Percentiles rank a stretch among this genome's conserved stretches.
Evolutionary conservation across 2,888 invertebrate species (phyloP).

Genomic region (Amaurobius ferox): DNA sequence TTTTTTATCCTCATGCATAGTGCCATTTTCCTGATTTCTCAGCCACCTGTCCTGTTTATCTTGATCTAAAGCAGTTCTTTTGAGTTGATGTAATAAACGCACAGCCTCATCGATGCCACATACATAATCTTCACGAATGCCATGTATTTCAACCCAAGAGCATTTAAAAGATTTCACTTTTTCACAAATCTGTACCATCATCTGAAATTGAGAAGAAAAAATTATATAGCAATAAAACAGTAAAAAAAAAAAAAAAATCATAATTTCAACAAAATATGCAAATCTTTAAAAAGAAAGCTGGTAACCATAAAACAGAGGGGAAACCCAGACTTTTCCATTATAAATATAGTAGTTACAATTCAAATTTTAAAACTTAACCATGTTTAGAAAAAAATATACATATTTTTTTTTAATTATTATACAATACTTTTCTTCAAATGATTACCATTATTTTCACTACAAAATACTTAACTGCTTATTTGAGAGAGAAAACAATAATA

Average conservation of each 20-base stretch:
- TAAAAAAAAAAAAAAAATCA: no score
- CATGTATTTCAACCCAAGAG: slow-evolving; percentile 73
- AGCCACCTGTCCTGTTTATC: slow-evolving; percentile 57
- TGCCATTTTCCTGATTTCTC: slow-evolving; percentile 52
- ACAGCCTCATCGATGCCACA: slow-evolving; percentile 72
- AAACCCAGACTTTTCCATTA: no score
- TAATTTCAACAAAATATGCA: no score
- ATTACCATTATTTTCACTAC: not conserved
- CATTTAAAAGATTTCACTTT: slow-evolving; percentile 67
- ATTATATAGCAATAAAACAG: not conserved
- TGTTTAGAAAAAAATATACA: no score
- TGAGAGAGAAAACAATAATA: no score
- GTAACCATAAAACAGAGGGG: no score
- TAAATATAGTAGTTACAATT: no score
- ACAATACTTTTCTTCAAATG: no score
- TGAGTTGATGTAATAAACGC: slow-evolving; percentile 71
- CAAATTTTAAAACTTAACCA: no score
- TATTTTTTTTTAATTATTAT: no score
- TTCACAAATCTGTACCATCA: slow-evolving; percentile 74
- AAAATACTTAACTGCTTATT: not conserved
- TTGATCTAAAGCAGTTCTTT: slow-evolving; percentile 61
- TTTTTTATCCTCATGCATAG: slow-evolving; percentile 41
- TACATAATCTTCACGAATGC: slow-evolving; percentile 71
- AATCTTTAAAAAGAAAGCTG: no score
- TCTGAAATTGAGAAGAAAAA: slow-evolving; percentile 46